A percentile compares a stretch with the other conserved stretches of the same genome.
phyloP scores from a whole-genome alignment of 2,113 vertebrate genomes.

The Passer domesticus region DNA sequence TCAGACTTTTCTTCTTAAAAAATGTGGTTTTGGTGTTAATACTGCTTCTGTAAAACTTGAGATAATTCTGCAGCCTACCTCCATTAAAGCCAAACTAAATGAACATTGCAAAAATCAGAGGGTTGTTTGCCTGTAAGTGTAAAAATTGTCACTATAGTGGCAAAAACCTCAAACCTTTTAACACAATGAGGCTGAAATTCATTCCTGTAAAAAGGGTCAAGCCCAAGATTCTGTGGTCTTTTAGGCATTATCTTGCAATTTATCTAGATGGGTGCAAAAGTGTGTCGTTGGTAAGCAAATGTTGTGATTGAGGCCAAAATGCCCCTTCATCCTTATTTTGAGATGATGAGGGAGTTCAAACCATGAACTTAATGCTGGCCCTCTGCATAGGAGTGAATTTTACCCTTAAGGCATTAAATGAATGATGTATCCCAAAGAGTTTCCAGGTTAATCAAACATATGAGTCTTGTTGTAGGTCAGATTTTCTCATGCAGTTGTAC shows the following conservation, averaged over 20 bases:
- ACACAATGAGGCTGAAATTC: slow-evolving; percentile 24
- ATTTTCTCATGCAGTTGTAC: slow-evolving; percentile 67
- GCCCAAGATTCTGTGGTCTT: not conserved
- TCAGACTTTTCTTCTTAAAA: not conserved
- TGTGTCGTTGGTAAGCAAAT: not conserved
- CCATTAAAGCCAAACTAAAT: not conserved
- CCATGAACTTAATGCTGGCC: not conserved
- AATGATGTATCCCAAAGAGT: not conserved
- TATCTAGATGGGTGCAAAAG: not conserved
- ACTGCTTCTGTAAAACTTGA: not conserved
- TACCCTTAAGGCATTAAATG: not conserved
- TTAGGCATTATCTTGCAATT: not conserved
- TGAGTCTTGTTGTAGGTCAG: slow-evolving; percentile 30
- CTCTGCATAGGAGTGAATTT: slow-evolving; percentile 39
- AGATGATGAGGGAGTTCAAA: not conserved
- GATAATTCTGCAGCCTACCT: slow-evolving; percentile 2
- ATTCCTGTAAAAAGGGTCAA: slow-evolving; percentile 35
- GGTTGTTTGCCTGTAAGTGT: not conserved
- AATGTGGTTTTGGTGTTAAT: not conserved
- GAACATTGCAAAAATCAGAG: not conserved
- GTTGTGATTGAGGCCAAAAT: not conserved
- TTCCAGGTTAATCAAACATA: slow-evolving; percentile 10
- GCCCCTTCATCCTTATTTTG: not conserved
- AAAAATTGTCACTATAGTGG: not conserved
- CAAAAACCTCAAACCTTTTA: not conserved